Base-by-base conservation (phyloP, 1,140 invertebrate genomes). In the Uloborus diversus region DNA sequence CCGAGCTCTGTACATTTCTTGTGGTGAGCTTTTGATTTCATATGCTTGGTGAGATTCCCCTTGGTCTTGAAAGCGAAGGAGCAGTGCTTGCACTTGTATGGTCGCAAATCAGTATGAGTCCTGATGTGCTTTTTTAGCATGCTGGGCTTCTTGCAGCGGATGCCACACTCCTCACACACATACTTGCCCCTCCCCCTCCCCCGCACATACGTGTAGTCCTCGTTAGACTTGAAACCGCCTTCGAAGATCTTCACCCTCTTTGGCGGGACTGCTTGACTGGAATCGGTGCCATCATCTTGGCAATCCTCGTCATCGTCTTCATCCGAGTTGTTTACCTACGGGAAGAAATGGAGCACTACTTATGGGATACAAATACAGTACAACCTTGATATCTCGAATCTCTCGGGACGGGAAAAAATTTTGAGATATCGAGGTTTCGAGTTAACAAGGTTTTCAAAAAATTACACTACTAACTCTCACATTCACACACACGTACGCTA, bases 91-190 rank as follows among this genome's bases (percentile, higher is more conserved):
- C 97, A 99, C 11, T 95, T 95, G 84, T 96, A 99, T 0, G 97
- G 97, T 76, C 97, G 89, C 25, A 98, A 91, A 85, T 99, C 96
- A 5, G 96, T 98, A 86, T 99, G 97, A 0, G 96, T 98, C 84
- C 96, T 92, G 83, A 99, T 96, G 88, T 99, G 97, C 89, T 99
- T 99, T 87, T 98, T 98, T 33, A 99, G 87, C 97, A 99, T 99
- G 25, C 96, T 99, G 4, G 97, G 97, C 86, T 99, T 99, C 86
- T 98, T 98, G 88, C 97, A 99, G 9, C 97, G 91, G 81, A 99
- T 99, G 51, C 97, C 97, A 88, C 97, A 99, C 86, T 96, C 93
- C 81, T 96, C 94, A 87, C 97, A 99, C 4, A 99, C 95, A 85
- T 98, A 99, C 57, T 95, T 92, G 4, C 96, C 96, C 83, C 96